phyloP scores from a whole-genome alignment of 2,888 invertebrate species.

The Caenorhabditis virilis region DNA sequence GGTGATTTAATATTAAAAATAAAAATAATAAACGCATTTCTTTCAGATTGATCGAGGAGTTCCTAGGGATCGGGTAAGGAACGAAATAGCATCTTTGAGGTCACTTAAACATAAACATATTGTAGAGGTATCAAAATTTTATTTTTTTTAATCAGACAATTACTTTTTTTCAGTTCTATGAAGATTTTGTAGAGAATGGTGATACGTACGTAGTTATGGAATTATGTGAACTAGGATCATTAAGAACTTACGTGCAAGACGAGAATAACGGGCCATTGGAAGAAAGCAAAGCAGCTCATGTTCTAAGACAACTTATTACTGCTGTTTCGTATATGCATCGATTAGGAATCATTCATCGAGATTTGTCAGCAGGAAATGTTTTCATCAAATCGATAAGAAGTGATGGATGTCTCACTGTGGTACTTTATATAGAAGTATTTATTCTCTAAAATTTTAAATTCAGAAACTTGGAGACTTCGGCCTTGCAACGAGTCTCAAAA shows the following conservation, averaged over 20 bases:
- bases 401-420: constrained; percentile 8
- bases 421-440: constrained; percentile 1
- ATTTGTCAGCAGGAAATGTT: constrained; percentile 53
- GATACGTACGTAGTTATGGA: constrained; percentile 51
- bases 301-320: constrained; percentile 45
- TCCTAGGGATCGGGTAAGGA: constrained; percentile 6
- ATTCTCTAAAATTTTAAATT: neutral
- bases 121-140: constrained; percentile 10
- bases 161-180: constrained; percentile 26
- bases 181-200: constrained; percentile 25
- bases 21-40: neutral
- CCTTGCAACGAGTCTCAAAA: constrained; percentile 31
- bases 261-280: constrained; percentile 29
- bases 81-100: constrained; percentile 27
- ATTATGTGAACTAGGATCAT: constrained; percentile 40
- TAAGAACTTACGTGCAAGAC: constrained; percentile 38
- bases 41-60: constrained; percentile 26
- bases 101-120: constrained; percentile 25
- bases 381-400: constrained; percentile 36
- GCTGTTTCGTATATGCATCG: constrained; percentile 44
- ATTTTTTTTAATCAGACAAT: neutral
- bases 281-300: constrained; percentile 36
- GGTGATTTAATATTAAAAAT: too few species aligned
- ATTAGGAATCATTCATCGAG: constrained; percentile 43
- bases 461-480: constrained; percentile 56